Percentiles rank a stretch among this genome's conserved stretches.
These are phyloP conservation scores for Anastrepha obliqua DNA, from an alignment of 1,140 invertebrate genomes.

Conservation along the genomic window DNA sequence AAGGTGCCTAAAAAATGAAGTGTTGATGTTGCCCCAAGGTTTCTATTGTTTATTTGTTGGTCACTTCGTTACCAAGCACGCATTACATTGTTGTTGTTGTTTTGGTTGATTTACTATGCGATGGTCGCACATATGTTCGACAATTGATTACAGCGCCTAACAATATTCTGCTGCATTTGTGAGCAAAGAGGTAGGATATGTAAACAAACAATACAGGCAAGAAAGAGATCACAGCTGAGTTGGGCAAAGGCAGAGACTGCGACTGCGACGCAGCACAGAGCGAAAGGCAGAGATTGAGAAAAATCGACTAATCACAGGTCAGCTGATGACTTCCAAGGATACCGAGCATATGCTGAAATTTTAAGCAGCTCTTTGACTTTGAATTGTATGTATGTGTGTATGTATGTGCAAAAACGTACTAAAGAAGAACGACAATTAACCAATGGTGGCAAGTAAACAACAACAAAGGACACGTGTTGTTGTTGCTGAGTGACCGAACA, in stretches of 20 bases:
- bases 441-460: slow-evolving; percentile 11
- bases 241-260: not conserved
- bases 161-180: not conserved
- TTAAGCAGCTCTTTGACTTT: not conserved
- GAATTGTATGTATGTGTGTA: no score
- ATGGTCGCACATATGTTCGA: not conserved
- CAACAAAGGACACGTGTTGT: not conserved
- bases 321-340: slow-evolving; percentile 53
- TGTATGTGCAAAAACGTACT: not conserved
- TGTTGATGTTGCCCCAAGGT: not conserved
- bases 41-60: slow-evolving; percentile 15
- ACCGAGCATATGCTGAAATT: not conserved
- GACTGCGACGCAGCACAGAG: not conserved
- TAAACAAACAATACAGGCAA: not conserved
- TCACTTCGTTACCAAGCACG: not conserved
- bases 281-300: not conserved
- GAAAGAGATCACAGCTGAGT: slow-evolving; percentile 50
- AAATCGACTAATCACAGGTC: slow-evolving; percentile 28
- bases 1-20: not conserved
- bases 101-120: not conserved
- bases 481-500: not conserved
- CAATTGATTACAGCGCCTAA: not conserved
- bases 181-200: slow-evolving; percentile 35
- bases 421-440: slow-evolving; percentile 34
- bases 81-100: not conserved